Evolutionary conservation across 2,888 invertebrate species (phyloP), one percentile per base, ranked within the genome.

Genomic region (Acanthoscelides obtectus): DNA sequence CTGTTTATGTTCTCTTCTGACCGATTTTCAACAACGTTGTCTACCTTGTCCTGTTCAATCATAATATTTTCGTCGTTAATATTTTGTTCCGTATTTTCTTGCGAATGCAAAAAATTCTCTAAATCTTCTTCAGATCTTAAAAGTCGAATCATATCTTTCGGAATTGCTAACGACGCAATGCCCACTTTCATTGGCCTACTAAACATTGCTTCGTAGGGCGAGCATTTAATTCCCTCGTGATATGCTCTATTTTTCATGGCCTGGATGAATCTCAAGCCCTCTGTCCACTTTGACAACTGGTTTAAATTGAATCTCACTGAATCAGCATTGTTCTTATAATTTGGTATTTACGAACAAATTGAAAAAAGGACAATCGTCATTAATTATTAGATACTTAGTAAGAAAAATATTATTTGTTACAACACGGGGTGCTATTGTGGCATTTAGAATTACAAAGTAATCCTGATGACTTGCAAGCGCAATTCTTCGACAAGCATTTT

Each of bases 241-340:
- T 78, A 76, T 25, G 82, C 80, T 74, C 77, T 75, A 75, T 86
- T 86, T 80, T 86, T 85, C 81, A 81, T 83, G 68, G 84, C 77
- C 74, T 86, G 84, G 21, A 85, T 77, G 78, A 84, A 85, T 69
- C 75, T 67, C 68, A 84, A 72, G 20, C 84, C 85, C 75, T 84
- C 80, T 19, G 80, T 81, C 85, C 84, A 86, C n/a, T n/a, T n/a
- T n/a, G n/a, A n/a, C n/a, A n/a, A n/a, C n/a, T n/a, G n/a, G n/a
- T n/a, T n/a, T 72, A 82, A 80, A 22, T 69, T 79, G 2, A 77
- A 78, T 5, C 81, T 74, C 64, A 84, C 81, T 68, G 68, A 71
- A 0, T 70, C 73, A 64, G 70, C 72, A 70, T 27, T 70, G 68
- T 22, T 67, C 25, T 21, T n/a, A n/a, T n/a, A n/a, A n/a, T n/a